Conservation (phyloP, 2,113 vertebrate species). For the Bambusicola thoracicus region DNA sequence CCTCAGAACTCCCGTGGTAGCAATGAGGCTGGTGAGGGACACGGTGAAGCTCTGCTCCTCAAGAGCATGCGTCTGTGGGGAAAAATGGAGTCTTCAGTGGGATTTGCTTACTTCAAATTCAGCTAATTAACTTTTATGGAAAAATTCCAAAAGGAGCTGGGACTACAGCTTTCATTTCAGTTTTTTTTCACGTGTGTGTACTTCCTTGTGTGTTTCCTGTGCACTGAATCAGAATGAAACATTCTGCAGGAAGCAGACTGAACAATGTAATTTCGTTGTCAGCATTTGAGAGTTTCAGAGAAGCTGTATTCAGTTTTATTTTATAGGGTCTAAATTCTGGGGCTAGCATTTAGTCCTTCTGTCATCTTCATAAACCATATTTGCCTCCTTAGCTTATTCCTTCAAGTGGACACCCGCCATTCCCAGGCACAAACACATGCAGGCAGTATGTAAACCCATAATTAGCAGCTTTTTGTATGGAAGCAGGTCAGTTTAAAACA, state of each 20-base stretch:
- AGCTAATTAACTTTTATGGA: slow-evolving; percentile 42
- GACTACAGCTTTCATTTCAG: not conserved
- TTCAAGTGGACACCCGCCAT: not conserved
- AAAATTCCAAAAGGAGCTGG: not conserved
- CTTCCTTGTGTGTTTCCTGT: not conserved
- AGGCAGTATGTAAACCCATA: not conserved
- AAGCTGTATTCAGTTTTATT: not conserved
- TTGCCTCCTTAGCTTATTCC: not conserved
- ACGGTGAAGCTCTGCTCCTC: not conserved
- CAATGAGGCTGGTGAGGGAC: not conserved
- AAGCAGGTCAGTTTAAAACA: not conserved
- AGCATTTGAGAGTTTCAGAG: not conserved
- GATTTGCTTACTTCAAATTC: slow-evolving; percentile 27
- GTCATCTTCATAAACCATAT: not conserved
- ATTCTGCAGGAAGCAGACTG: not conserved
- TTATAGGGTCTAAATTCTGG: not conserved
- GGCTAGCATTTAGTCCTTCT: not conserved
- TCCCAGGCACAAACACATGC: not conserved
- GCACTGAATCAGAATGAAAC: not conserved
- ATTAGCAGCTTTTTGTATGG: not conserved
- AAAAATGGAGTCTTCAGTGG: not conserved
- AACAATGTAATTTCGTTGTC: not conserved
- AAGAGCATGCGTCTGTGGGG: slow-evolving; percentile 8
- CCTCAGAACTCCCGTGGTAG: not conserved
- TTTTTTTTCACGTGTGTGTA: not conserved